A percentile compares a stretch with the other conserved stretches of the same genome.
These are phyloP conservation scores for Myiotriccus ornatus DNA, from an alignment of 2,797 vertebrate genomes.

Conservation along the genomic window DNA sequence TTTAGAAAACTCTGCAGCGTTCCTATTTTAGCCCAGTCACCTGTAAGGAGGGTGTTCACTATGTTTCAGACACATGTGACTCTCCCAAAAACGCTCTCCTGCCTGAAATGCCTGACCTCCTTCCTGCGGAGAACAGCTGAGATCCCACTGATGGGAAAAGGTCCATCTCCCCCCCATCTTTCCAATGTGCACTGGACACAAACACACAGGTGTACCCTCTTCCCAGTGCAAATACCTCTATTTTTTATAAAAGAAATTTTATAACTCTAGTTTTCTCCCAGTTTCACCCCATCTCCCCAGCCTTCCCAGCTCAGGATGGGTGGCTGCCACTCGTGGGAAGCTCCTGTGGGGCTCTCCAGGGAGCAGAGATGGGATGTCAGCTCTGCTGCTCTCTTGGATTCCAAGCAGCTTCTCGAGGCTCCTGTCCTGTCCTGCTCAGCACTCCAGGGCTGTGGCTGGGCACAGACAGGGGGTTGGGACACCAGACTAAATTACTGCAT, in stretches of 20 bases:
- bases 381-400: background rate
- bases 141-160: background rate
- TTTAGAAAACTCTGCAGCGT: background rate
- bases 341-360: background rate
- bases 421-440: background rate
- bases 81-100: background rate
- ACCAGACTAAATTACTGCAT: background rate
- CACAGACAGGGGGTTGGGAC: fast-evolving
- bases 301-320: background rate
- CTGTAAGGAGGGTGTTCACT: background rate
- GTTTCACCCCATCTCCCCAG: background rate
- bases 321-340: background rate
- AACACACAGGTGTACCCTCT: background rate
- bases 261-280: background rate
- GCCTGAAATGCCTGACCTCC: background rate
- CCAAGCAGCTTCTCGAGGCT: background rate
- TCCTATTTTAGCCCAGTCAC: background rate
- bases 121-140: background rate
- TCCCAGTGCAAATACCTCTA: background rate
- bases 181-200: background rate
- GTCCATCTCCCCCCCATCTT: background rate
- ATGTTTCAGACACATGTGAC: fast-evolving
- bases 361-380: background rate
- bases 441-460: background rate
- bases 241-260: background rate